These are phyloP conservation scores for Diachasma alloeum DNA, from an alignment of 1,140 invertebrate species.

Conservation along the genomic window DNA sequence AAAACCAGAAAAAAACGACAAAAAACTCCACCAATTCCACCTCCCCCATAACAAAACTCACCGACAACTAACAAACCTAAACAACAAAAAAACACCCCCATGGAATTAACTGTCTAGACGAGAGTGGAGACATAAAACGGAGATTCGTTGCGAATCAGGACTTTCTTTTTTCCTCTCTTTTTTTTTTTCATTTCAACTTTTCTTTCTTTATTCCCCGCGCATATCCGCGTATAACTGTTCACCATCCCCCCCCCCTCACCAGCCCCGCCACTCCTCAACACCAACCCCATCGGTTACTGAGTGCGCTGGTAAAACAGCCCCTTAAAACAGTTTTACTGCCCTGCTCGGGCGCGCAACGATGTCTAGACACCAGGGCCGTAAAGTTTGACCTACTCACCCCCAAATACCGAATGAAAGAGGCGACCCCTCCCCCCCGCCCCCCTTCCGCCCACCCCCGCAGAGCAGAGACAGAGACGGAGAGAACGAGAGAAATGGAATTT, in stretches of 20 bases:
- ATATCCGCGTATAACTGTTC: neutral
- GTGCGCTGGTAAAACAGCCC: constrained; percentile 63
- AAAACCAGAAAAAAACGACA: neutral
- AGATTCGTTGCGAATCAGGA: neutral
- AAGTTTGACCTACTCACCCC: constrained; percentile 66
- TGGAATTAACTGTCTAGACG: neutral
- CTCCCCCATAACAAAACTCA: neutral
- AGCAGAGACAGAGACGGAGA: neutral
- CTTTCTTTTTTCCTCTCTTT: neutral
- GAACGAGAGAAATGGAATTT: neutral
- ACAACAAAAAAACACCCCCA: neutral
- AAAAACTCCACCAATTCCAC: neutral
- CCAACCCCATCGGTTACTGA: constrained; percentile 40
- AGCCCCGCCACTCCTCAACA: neutral
- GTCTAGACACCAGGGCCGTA: constrained; percentile 63
- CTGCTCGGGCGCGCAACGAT: constrained; percentile 61
- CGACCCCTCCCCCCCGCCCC: neutral
- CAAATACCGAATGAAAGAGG: constrained; percentile 15
- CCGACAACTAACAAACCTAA: neutral
- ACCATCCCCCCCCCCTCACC: neutral
- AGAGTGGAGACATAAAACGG: neutral
- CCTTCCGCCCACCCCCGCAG: neutral
- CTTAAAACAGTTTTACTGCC: constrained; percentile 65
- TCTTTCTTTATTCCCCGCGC: neutral
- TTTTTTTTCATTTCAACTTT: neutral